These are phyloP conservation scores for Aphidius gifuensis DNA, from an alignment of 1,140 invertebrate species.

Conservation along the genomic window DNA sequence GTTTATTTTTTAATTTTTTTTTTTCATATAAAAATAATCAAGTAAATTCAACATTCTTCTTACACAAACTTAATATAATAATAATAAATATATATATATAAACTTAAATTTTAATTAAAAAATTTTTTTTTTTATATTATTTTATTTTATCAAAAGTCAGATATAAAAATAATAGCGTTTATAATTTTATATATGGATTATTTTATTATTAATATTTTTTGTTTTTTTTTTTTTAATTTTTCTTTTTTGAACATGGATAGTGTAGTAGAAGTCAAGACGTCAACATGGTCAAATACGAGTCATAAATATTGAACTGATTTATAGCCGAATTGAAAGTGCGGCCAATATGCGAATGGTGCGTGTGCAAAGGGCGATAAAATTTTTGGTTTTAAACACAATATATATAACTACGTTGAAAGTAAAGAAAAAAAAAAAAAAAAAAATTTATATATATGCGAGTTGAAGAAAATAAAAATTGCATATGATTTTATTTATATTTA, in stretches of 20 bases:
- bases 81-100: too few relatives aligned
- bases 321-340: conserved; percentile 5
- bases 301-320: conserved; percentile 9
- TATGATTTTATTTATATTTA: background rate
- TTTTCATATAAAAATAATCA: too few relatives aligned
- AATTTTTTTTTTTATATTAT: too few relatives aligned
- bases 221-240: background rate
- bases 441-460: too few relatives aligned
- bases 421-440: background rate
- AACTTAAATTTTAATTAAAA: too few relatives aligned
- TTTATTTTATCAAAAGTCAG: too few relatives aligned
- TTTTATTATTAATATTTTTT: conserved; percentile 6
- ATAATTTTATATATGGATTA: too few relatives aligned
- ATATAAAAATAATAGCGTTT: too few relatives aligned
- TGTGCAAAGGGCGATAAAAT: conserved; percentile 15
- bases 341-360: conserved; percentile 3
- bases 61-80: too few relatives aligned
- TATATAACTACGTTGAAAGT: conserved; percentile 1
- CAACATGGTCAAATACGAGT: conserved; percentile 3
- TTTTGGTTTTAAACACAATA: conserved; percentile 4
- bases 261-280: conserved; percentile 8
- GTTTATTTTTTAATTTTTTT: too few relatives aligned
- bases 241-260: background rate
- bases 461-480: conserved; percentile 1
- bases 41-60: too few relatives aligned